Evolutionary conservation across 2,888 invertebrate genomes (phyloP).

Genomic region (Aleiodes alternator): DNA sequence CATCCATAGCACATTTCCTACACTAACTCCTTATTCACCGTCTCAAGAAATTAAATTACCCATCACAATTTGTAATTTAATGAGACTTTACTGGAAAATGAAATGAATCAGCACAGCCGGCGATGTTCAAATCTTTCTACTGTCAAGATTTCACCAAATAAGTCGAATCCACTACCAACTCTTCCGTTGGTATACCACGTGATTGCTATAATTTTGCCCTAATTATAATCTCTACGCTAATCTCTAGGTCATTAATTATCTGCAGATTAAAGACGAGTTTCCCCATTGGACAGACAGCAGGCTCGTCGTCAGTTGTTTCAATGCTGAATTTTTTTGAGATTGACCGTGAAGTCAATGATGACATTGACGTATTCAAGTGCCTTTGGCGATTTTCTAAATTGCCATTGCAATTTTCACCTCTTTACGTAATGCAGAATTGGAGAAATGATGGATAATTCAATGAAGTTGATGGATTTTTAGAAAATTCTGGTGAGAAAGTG

Average conservation of each 20-base stretch:
- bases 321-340: constrained; percentile 18
- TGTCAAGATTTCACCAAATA: constrained; percentile 16
- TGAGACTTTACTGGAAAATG: constrained; percentile 12
- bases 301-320: constrained; percentile 62
- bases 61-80: constrained; percentile 1
- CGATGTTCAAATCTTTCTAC: background rate
- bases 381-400: constrained; percentile 8
- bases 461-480: too few species aligned
- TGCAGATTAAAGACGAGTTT: constrained; percentile 67
- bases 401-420: constrained; percentile 10
- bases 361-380: constrained; percentile 45
- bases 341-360: constrained; percentile 36
- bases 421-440: background rate
- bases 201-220: constrained; percentile 71
- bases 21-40: background rate
- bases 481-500: too few species aligned
- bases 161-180: constrained; percentile 5
- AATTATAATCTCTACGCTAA: constrained; percentile 74
- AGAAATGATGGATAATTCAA: too few species aligned
- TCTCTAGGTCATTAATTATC: constrained; percentile 72
- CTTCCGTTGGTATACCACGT: constrained; percentile 63
- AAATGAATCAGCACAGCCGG: constrained; percentile 23
- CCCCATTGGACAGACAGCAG: constrained; percentile 72
- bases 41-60: background rate
- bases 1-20: background rate